Evolutionary conservation across 1,140 invertebrate species (phyloP).

Genomic region (Apocrypta bakeri): DNA sequence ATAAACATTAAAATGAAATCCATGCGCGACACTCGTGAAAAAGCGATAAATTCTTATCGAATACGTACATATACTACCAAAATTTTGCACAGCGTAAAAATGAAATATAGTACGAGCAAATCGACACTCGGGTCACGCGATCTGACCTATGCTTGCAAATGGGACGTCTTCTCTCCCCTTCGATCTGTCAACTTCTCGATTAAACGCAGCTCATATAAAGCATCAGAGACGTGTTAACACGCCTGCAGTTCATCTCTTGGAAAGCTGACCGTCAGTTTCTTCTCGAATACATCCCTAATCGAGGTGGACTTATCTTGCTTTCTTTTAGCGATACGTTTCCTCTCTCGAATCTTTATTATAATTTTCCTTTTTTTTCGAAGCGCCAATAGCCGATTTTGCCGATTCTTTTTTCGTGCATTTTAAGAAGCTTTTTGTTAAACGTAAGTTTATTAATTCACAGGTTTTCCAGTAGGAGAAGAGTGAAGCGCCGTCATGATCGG

Average conservation of each 20-base stretch:
- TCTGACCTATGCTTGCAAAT: slow-evolving; percentile 24
- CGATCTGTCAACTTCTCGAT: not conserved
- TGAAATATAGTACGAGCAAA: not conserved
- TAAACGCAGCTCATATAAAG: slow-evolving; percentile 42
- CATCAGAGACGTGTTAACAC: not conserved
- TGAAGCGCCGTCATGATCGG: slow-evolving; percentile 54
- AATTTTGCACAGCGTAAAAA: not conserved
- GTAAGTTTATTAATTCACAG: too few species aligned
- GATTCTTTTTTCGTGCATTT: too few species aligned
- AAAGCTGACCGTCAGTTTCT: not conserved
- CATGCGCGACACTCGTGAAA: too few species aligned
- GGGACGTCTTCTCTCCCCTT: slow-evolving; percentile 1
- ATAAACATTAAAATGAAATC: too few species aligned
- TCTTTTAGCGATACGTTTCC: not conserved
- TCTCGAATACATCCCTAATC: not conserved
- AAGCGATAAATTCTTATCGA: not conserved
- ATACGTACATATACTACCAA: not conserved
- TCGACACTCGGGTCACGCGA: not conserved
- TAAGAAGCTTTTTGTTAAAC: too few species aligned
- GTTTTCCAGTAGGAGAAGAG: not conserved
- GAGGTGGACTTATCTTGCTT: slow-evolving; percentile 5
- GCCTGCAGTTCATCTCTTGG: slow-evolving; percentile 30
- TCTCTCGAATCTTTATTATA: too few species aligned
- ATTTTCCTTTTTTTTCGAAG: not conserved
- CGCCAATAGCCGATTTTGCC: too few species aligned